phyloP scores from a whole-genome alignment of 2,888 invertebrate species.

The Drosophila buzzatii region DNA sequence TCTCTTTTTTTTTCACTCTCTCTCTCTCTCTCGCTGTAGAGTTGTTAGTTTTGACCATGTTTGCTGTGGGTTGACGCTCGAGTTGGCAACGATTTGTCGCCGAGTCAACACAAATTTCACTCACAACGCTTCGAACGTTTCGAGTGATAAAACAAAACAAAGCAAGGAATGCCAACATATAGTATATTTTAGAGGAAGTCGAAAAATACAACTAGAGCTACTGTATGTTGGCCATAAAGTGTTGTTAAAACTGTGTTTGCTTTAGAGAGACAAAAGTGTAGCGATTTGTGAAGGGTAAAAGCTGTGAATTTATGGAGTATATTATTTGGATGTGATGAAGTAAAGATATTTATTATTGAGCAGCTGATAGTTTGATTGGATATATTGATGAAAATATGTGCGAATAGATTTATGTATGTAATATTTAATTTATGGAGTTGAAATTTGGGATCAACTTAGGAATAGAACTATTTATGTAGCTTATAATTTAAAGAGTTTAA shows the following conservation, averaged over 20 bases:
- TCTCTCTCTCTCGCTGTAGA: slow-evolving; percentile 7
- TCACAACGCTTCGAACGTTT: slow-evolving; percentile 41
- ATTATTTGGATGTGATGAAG: neutral
- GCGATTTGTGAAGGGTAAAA: neutral
- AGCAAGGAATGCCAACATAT: slow-evolving; percentile 31
- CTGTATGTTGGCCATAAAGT: slow-evolving; percentile 18
- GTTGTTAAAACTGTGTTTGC: slow-evolving; percentile 25
- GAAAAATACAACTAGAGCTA: slow-evolving; percentile 1
- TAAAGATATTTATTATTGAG: neutral
- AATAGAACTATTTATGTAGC: no score
- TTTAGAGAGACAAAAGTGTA: neutral
- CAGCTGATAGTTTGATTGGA: no score
- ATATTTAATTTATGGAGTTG: no score
- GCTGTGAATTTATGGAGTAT: neutral
- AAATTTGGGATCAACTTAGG: no score
- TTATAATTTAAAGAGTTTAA: no score
- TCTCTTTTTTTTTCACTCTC: slow-evolving; percentile 7
- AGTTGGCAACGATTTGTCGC: slow-evolving; percentile 77
- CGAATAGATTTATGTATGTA: neutral
- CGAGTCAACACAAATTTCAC: slow-evolving; percentile 71
- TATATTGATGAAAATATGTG: neutral
- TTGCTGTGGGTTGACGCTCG: slow-evolving; percentile 56
- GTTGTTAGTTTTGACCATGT: slow-evolving; percentile 32
- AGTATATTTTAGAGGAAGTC: slow-evolving; percentile 28
- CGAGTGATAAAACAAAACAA: slow-evolving; percentile 52